Evolutionary conservation across 1,140 invertebrate species (phyloP), one percentile per base, ranked within the genome.

Genomic region (Trialeurodes vaporariorum): DNA sequence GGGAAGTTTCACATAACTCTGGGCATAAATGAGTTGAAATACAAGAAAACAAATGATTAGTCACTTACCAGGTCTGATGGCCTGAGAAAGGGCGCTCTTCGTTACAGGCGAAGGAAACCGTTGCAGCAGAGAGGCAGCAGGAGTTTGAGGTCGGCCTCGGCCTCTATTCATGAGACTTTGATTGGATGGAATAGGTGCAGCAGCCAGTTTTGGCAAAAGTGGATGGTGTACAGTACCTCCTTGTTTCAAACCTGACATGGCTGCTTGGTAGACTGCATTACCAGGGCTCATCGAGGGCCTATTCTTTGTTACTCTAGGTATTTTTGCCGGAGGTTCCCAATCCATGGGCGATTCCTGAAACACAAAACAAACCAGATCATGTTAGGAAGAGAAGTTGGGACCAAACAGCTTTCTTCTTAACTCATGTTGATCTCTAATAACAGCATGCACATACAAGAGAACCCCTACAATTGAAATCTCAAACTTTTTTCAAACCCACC

Each of bases 241-340:
- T 75, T 76, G 70, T 77, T 65, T 74, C 78, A 78, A 67, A 75
- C 73, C 69, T 74, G 75, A 71, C 78, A 73, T 71, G 12, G 72
- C 71, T 27, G 74, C 74, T 70, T 75, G 74, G 61, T 75, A 74
- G 12, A 74, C 73, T 24, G 73, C 72, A 64, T 71, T 72, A 9
- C 70, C 73, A 25, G 68, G 73, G 64, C 68, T 71, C 72, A 73
- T 73, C 24, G 65, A 71, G 63, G 79, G 80, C 70, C 84, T 79
- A 67, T 83, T 80, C 60, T 83, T 81, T 69, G 83, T 80, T 66
- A 89, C 79, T 78, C 87, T 83, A 59, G 92, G 90, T 79, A 95
- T 93, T 79, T 95, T 94, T 1, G 92, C 92, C 1, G 93, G 93
- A 1, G 91, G 91, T 76, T 95, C 92, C 90, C 92, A 94, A 75